Percentiles rank a stretch among this genome's conserved stretches.
phyloP scores from a whole-genome alignment of 2,888 invertebrate genomes.

The Hypomecis punctinalis region DNA sequence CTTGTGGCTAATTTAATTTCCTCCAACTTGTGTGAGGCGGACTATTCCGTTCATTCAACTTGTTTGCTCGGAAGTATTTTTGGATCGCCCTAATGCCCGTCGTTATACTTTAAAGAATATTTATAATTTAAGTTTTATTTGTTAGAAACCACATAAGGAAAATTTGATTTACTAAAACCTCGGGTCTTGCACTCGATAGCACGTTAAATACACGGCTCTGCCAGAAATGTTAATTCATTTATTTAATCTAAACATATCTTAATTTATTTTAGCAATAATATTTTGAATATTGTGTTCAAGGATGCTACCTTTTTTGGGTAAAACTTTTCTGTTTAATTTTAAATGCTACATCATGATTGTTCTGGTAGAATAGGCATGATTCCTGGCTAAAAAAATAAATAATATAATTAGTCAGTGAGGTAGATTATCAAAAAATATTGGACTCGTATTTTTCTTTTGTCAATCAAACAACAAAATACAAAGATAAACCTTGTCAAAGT shows the following conservation, averaged over 20 bases:
- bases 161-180: neutral
- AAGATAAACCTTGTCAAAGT: no score
- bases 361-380: conserved; percentile 17
- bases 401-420: no score
- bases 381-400: no score
- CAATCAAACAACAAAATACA: no score
- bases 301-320: conserved; percentile 30
- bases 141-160: neutral
- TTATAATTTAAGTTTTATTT: neutral
- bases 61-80: no score
- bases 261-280: conserved; percentile 34
- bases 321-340: conserved; percentile 29
- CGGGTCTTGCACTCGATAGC: neutral
- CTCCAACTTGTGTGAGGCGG: no score
- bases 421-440: no score
- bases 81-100: neutral
- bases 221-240: conserved; percentile 5
- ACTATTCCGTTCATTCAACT: no score
- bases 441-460: no score
- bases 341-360: conserved; percentile 14
- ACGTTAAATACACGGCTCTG: conserved; percentile 1
- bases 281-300: conserved; percentile 34
- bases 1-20: no score
- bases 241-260: conserved; percentile 20
- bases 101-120: neutral